Percentiles rank a stretch among this genome's conserved stretches.
Evolutionary conservation across 1,140 invertebrate species (phyloP).

Genomic region (Monomorium pharaonis): DNA sequence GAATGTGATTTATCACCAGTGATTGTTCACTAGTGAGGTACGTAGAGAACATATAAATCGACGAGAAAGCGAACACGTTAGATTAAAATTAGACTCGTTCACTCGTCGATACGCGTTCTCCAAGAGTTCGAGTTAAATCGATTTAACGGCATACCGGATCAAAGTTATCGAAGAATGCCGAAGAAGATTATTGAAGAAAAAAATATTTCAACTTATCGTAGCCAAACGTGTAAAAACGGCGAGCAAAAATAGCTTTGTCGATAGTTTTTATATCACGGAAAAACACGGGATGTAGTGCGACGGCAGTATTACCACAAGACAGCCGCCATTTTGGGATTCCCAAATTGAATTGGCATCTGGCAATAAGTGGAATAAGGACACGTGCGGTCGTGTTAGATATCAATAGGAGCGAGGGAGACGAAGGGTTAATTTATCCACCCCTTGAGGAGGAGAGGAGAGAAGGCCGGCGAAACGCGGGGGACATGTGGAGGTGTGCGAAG

Average conservation of each 20-base stretch:
- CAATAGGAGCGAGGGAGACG: neutral
- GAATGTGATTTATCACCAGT: slow-evolving; percentile 28
- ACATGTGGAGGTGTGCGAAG: slow-evolving; percentile 68
- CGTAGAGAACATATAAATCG: neutral
- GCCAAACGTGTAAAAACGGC: neutral
- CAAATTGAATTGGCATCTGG: neutral
- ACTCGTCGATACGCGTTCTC: neutral
- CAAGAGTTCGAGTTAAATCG: neutral
- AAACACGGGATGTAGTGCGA: neutral
- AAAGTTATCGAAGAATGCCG: neutral
- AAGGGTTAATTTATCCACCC: slow-evolving; percentile 75
- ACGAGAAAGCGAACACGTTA: neutral
- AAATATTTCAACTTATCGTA: neutral
- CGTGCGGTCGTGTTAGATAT: slow-evolving; percentile 53
- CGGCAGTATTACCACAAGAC: neutral
- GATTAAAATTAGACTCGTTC: neutral
- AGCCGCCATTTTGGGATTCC: slow-evolving; percentile 21
- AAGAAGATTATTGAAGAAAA: neutral
- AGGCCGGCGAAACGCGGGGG: neutral
- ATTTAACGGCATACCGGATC: neutral
- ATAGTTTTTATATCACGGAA: neutral
- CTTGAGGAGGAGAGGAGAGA: slow-evolving; percentile 19
- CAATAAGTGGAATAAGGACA: slow-evolving; percentile 53
- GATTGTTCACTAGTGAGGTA: too few species aligned
- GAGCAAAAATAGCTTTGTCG: neutral